phyloP scores from a whole-genome alignment of 2,797 vertebrate species.

The Hephaestus fuliginosus region DNA sequence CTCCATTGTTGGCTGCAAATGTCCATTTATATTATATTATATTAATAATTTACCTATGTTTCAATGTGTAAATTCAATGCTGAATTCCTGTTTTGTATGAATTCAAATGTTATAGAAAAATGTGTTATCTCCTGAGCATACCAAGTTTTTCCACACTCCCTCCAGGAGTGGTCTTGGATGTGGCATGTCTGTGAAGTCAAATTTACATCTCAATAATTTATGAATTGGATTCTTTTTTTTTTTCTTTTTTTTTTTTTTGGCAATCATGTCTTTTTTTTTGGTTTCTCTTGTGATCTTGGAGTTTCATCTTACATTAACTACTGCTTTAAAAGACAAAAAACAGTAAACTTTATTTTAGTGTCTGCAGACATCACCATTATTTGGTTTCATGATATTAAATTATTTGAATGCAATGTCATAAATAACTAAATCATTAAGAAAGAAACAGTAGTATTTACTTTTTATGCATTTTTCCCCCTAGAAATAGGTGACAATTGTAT shows the following conservation, averaged over 20 bases:
- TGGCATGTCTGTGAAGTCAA: neutral
- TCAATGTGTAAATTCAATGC: neutral
- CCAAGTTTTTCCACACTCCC: neutral
- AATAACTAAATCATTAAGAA: neutral
- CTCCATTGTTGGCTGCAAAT: too few species aligned
- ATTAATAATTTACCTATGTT: neutral
- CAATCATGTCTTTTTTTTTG: neutral
- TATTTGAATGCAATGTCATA: neutral
- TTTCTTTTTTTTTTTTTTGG: too few species aligned
- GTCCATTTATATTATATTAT: neutral
- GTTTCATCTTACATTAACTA: neutral
- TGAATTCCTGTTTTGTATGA: neutral
- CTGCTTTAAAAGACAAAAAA: neutral
- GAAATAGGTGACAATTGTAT: neutral
- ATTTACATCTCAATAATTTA: neutral
- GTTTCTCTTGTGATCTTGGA: neutral
- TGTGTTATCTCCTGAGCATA: neutral
- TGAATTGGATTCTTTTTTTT: too few species aligned
- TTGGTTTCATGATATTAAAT: neutral
- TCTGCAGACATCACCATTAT: neutral
- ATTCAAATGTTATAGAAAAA: neutral
- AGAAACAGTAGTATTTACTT: neutral
- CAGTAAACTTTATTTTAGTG: neutral
- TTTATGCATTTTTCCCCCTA: neutral
- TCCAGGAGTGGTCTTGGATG: too few species aligned